Conservation (phyloP, 1,140 invertebrate species). For the Drosophila pseudoobscura region DNA sequence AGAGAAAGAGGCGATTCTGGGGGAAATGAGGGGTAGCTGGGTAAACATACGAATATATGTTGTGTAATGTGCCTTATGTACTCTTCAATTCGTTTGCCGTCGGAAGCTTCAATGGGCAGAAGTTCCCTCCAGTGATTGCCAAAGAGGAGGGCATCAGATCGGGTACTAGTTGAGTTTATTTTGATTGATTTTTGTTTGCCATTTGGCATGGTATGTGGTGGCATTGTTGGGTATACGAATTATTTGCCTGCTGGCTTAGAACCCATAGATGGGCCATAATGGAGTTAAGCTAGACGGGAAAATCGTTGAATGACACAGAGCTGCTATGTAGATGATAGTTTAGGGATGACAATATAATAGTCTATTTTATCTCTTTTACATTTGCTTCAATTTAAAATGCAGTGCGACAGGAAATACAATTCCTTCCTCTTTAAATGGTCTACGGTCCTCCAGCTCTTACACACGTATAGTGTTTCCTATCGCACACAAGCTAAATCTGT, state of each 20-base stretch:
- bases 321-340: background rate
- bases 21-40: background rate
- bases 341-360: background rate
- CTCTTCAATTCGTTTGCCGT: constrained; percentile 30
- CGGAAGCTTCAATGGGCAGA: constrained; percentile 35
- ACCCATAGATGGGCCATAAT: constrained; percentile 34
- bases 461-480: too few relatives aligned
- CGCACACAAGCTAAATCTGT: background rate
- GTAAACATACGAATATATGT: constrained; percentile 42
- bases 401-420: too few relatives aligned
- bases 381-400: background rate
- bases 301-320: background rate
- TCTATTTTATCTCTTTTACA: too few relatives aligned
- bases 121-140: constrained; percentile 48
- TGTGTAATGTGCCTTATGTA: constrained; percentile 56
- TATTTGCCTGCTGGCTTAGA: constrained; percentile 39
- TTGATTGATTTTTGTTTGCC: constrained; percentile 62
- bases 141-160: background rate
- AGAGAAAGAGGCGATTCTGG: background rate
- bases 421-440: background rate
- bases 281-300: constrained; percentile 13
- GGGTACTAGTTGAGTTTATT: constrained; percentile 35
- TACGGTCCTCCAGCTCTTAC: background rate
- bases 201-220: constrained; percentile 40
- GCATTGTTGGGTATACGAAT: constrained; percentile 12